Percentiles rank a stretch among this genome's conserved stretches.
Evolutionary conservation across 1,140 invertebrate genomes (phyloP).

Genomic region (Cecropterus lyciades): DNA sequence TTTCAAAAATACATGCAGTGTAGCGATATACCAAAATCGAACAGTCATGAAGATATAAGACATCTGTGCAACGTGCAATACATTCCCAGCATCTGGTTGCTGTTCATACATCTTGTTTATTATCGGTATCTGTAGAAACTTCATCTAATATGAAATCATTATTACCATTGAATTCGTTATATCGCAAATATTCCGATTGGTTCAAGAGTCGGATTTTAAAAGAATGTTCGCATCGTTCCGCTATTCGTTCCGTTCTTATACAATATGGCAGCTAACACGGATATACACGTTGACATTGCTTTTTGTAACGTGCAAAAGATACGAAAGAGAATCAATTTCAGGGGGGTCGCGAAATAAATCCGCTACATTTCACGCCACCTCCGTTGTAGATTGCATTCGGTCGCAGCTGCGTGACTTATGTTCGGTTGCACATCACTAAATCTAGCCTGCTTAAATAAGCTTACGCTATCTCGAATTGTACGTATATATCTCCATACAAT

Average conservation of each 20-base stretch:
- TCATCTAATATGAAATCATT: not conserved
- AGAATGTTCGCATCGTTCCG: too few species aligned
- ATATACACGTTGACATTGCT: not conserved
- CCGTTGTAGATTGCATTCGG: conserved; percentile 50
- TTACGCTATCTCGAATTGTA: conserved; percentile 2
- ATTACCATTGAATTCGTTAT: not conserved
- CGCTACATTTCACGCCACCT: conserved; percentile 41
- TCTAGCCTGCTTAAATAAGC: conserved; percentile 9
- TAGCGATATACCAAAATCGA: not conserved
- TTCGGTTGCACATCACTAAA: conserved; percentile 31
- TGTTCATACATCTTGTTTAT: conserved; percentile 12
- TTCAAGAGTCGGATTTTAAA: too few species aligned
- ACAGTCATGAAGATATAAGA: not conserved
- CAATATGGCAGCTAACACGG: not conserved
- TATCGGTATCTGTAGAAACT: conserved; percentile 5
- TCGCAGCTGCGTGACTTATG: conserved; percentile 42
- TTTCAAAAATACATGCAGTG: conserved; percentile 7
- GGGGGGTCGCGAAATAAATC: conserved; percentile 51
- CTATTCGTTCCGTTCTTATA: conserved; percentile 4
- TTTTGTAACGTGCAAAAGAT: not conserved
- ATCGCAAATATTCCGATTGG: not conserved
- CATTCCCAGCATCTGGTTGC: conserved; percentile 9
- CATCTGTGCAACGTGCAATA: conserved; percentile 9
- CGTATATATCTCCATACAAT: not conserved
- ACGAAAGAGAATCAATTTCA: conserved; percentile 48